Evolutionary conservation across 2,888 invertebrate genomes (phyloP).

Genomic region (Luffia ferchaultella): DNA sequence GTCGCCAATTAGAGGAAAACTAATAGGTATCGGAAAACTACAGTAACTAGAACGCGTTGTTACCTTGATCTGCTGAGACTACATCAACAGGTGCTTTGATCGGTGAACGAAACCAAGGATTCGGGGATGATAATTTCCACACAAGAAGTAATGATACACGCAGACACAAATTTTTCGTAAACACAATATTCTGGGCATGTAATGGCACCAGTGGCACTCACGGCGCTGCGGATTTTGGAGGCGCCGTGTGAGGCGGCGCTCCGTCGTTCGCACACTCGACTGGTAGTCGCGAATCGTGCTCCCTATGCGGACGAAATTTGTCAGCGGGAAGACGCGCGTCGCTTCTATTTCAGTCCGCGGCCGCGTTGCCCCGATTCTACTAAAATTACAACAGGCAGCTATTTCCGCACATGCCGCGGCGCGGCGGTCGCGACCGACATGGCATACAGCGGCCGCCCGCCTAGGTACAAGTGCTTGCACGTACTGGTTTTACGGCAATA

Average conservation of each 20-base stretch:
- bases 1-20: background rate
- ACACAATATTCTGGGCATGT: background rate
- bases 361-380: slow-evolving; percentile 65
- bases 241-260: slow-evolving; percentile 18
- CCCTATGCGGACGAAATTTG: slow-evolving; percentile 61
- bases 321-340: slow-evolving; percentile 42
- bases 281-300: slow-evolving; percentile 39
- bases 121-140: too few species aligned
- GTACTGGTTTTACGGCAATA: too few species aligned
- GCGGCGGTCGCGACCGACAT: background rate
- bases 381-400: slow-evolving; percentile 61
- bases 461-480: too few species aligned
- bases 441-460: too few species aligned
- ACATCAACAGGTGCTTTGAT: background rate
- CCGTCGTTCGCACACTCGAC: slow-evolving; percentile 6
- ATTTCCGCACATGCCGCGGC: slow-evolving; percentile 52
- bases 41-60: background rate
- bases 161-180: background rate
- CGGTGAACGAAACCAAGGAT: too few species aligned
- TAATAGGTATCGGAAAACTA: background rate
- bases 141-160: too few species aligned
- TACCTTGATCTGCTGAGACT: background rate
- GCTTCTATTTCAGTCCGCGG: slow-evolving; percentile 59
- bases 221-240: slow-evolving; percentile 12
- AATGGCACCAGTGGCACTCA: slow-evolving; percentile 14